Percentiles rank a stretch among this genome's conserved stretches.
phyloP scores from a whole-genome alignment of 1,140 invertebrate species.

The Apis laboriosa region DNA sequence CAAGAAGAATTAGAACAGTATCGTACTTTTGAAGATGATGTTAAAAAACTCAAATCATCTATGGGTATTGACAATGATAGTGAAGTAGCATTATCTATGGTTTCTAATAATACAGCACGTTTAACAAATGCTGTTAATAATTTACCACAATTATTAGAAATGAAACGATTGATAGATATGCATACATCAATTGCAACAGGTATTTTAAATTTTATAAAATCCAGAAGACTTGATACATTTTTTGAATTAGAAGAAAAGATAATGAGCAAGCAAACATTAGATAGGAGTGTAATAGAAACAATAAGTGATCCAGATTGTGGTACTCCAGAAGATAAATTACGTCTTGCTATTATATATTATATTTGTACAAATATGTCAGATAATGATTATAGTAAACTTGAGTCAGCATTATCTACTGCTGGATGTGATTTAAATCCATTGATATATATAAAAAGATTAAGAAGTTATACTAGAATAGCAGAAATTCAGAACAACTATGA shows the following conservation, averaged over 20 bases:
- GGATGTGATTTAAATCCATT: constrained; percentile 93
- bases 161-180: constrained; percentile 98
- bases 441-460: constrained; percentile 95
- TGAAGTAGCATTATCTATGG: constrained; percentile 88
- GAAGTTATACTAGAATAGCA: constrained; percentile 91
- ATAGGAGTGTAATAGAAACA: constrained; percentile 89
- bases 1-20: constrained; percentile 98
- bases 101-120: constrained; percentile 96
- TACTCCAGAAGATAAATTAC: constrained; percentile 94
- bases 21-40: constrained; percentile 95
- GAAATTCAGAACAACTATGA: constrained; percentile 88
- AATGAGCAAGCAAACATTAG: constrained; percentile 90
- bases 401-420: constrained; percentile 87
- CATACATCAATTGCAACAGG: constrained; percentile 98
- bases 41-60: constrained; percentile 95
- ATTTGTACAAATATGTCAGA: constrained; percentile 92
- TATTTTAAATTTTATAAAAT: constrained; percentile 95
- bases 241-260: constrained; percentile 99
- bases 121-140: constrained; percentile 97
- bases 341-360: constrained; percentile 97
- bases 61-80: constrained; percentile 93
- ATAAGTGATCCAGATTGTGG: constrained; percentile 93
- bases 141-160: constrained; percentile 97
- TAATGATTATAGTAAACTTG: constrained; percentile 91
- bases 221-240: constrained; percentile 94